A percentile compares a stretch with the other conserved stretches of the same genome.
Conservation (phyloP, 2,888 invertebrate genomes). For the Gasteruption jaculator region DNA sequence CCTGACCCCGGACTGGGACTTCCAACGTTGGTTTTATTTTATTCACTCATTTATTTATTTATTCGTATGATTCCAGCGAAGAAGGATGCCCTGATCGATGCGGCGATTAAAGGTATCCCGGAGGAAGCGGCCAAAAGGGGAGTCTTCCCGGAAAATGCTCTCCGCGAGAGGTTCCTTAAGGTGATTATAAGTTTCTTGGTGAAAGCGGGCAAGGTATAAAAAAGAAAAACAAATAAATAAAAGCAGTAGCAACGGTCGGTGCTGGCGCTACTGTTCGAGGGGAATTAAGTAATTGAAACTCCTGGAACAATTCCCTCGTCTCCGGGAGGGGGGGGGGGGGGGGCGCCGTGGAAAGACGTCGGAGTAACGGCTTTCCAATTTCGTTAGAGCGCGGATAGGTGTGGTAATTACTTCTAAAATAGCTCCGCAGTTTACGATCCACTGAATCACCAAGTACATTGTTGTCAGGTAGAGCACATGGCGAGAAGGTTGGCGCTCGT, state of each 20-base stretch:
- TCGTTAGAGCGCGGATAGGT: background rate
- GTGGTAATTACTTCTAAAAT: no score
- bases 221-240: no score
- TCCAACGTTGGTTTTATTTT: no score
- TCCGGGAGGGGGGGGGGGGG: background rate
- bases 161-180: slow-evolving; percentile 79
- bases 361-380: background rate
- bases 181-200: slow-evolving; percentile 30
- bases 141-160: slow-evolving; percentile 81
- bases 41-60: slow-evolving; percentile 4
- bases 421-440: no score
- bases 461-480: slow-evolving; percentile 65
- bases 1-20: no score
- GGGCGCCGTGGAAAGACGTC: background rate
- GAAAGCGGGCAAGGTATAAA: no score
- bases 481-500: slow-evolving; percentile 82
- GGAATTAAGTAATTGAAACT: no score
- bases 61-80: slow-evolving; percentile 52
- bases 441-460: slow-evolving; percentile 12
- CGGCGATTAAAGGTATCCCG: slow-evolving; percentile 75
- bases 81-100: slow-evolving; percentile 75
- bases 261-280: no score
- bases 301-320: no score
- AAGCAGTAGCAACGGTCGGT: no score
- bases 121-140: slow-evolving; percentile 72